Evolutionary conservation across 1,140 invertebrate species (phyloP), one percentile per base, ranked within the genome.

Genomic region (Hylyphantes graminicola): DNA sequence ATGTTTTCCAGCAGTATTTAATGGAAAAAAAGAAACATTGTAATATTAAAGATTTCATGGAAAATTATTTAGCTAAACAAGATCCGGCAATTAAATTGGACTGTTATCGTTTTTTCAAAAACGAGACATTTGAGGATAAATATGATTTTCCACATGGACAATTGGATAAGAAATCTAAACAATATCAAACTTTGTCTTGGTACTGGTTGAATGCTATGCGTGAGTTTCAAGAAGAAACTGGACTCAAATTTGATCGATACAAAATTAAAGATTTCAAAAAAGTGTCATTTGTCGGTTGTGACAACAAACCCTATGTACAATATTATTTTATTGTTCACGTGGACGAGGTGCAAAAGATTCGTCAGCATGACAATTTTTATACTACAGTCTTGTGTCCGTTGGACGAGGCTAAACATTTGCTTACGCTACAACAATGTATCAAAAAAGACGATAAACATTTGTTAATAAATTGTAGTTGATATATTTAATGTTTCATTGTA

Each of bases 131-230:
- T 17, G 57, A 61, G 57, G 57, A 61, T 61, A 61, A 61, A 61
- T 61, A 15, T 61, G 57, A 61, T 61, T 61, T 61, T 61, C 57
- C 57, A 17, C 57, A 61, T 61, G 57, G 57, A 61, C 57, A 61
- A 17, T 15, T 61, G 57, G 57, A 17, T 3, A 61, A 61, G 17
- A 35, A 35, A 61, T 61, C 35, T 2, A 61, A 61, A 61, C 12
- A 17, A 61, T 61, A 61, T 61, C 17, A 61, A 61, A 35, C 35
- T 35, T 2, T 35, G 6, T 61, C 12, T 6, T 17, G 17, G 12
- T 15, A 61, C 3, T 61, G 12, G 12, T 15, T 61, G 6, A 61
- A 12, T 61, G 57, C 57, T 15, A 15, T 61, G 12, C 12, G 57
- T 15, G 57, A 61, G 6, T 61, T 61, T 6, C 12, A 17, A 61